A percentile compares a stretch with the other conserved stretches of the same genome.
Conservation (phyloP, 2,113 vertebrate species). For the Tapirus terrestris region DNA sequence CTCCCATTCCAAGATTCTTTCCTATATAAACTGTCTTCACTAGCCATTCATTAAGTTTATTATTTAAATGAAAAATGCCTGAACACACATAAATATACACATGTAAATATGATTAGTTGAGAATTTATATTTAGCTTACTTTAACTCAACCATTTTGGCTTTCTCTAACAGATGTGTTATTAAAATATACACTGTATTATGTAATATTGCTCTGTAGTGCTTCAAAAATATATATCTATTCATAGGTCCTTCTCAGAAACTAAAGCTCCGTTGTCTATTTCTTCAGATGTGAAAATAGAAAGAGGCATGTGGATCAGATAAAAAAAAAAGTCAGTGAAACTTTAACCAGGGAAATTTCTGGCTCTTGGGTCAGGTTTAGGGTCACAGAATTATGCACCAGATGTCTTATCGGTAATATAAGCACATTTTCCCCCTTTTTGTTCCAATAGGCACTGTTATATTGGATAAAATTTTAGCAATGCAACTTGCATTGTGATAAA, state of each 20-base stretch:
- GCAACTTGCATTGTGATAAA: not conserved
- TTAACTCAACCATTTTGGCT: not conserved
- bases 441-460: not conserved
- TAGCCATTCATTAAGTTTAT: not conserved
- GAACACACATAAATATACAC: not conserved
- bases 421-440: not conserved
- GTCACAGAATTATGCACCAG: not conserved
- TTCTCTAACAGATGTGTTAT: conserved; percentile 14
- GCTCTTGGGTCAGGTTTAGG: not conserved
- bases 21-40: not conserved
- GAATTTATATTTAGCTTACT: not conserved
- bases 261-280: not conserved
- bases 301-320: not conserved
- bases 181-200: not conserved
- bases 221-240: not conserved
- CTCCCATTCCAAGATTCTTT: not conserved
- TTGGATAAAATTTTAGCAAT: not conserved
- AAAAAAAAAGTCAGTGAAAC: not conserved
- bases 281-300: not conserved
- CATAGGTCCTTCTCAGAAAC: not conserved
- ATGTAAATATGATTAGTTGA: not conserved
- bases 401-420: not conserved
- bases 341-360: not conserved
- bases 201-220: not conserved
- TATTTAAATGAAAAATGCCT: conserved; percentile 15